phyloP scores from a whole-genome alignment of 2,797 vertebrate species.

The Phaenicophaeus curvirostris region DNA sequence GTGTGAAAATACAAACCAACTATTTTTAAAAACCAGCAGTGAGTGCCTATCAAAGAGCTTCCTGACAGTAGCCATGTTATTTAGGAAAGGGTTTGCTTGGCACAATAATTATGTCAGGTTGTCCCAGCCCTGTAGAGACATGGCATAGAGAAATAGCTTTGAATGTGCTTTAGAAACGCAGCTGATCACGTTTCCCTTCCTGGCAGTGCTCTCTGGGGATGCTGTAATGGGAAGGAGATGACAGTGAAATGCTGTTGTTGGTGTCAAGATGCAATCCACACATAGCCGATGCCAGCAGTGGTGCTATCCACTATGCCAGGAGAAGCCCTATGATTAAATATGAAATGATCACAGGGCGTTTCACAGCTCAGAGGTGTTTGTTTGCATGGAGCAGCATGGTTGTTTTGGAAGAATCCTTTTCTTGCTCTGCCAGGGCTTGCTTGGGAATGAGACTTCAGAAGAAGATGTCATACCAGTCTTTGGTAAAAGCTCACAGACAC shows the following conservation, averaged over 20 bases:
- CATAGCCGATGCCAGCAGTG: background rate
- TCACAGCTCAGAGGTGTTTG: background rate
- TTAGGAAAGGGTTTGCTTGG: background rate
- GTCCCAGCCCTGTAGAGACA: background rate
- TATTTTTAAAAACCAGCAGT: background rate
- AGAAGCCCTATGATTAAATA: background rate
- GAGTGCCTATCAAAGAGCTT: background rate
- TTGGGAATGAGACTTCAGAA: background rate
- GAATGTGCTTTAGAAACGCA: background rate
- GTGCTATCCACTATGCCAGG: background rate
- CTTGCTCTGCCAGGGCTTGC: background rate
- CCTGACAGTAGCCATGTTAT: background rate
- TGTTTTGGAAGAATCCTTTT: background rate
- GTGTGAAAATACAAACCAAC: conserved; percentile 5
- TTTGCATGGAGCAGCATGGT: background rate
- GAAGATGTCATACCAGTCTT: background rate
- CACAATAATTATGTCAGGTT: background rate
- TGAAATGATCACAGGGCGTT: background rate
- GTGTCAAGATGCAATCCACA: background rate
- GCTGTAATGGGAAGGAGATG: background rate
- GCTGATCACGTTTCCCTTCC: background rate
- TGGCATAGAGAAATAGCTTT: background rate
- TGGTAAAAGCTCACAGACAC: background rate
- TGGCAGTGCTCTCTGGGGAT: background rate
- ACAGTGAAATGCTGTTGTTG: background rate